phyloP scores from a whole-genome alignment of 2,888 invertebrate species.

The Anticlea derivata region DNA sequence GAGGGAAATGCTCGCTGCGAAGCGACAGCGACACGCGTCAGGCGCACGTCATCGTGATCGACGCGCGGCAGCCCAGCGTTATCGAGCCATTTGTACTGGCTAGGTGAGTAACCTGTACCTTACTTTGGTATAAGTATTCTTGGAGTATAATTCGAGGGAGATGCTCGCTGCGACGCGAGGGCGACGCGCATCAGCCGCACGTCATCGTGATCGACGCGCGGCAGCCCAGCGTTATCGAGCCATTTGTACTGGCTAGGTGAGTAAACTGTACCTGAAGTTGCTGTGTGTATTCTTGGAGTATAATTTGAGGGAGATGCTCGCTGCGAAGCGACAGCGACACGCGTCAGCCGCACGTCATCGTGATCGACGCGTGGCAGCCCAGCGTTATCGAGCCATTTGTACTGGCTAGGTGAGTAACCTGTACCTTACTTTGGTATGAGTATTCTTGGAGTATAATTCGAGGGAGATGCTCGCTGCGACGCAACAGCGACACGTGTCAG shows the following conservation, averaged over 20 bases:
- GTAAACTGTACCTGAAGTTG: constrained; percentile 71
- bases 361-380: constrained; percentile 85
- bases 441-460: constrained; percentile 74
- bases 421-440: too few species aligned
- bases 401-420: constrained; percentile 83
- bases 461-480: constrained; percentile 81
- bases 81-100: constrained; percentile 86
- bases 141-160: constrained; percentile 79
- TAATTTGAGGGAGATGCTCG: constrained; percentile 80
- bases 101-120: constrained; percentile 71
- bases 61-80: constrained; percentile 81
- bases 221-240: constrained; percentile 84
- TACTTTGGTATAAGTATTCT: too few species aligned
- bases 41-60: constrained; percentile 86
- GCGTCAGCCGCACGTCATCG: constrained; percentile 85
- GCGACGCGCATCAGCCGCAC: constrained; percentile 80
- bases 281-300: constrained; percentile 88
- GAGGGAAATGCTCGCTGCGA: constrained; percentile 79
- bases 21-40: constrained; percentile 79
- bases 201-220: constrained; percentile 87
- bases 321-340: constrained; percentile 73
- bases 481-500: constrained; percentile 80
- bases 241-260: constrained; percentile 86
- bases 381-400: constrained; percentile 85
- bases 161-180: constrained; percentile 77